phyloP scores from a whole-genome alignment of 2,888 invertebrate genomes.

The Dexiosoma caninum region DNA sequence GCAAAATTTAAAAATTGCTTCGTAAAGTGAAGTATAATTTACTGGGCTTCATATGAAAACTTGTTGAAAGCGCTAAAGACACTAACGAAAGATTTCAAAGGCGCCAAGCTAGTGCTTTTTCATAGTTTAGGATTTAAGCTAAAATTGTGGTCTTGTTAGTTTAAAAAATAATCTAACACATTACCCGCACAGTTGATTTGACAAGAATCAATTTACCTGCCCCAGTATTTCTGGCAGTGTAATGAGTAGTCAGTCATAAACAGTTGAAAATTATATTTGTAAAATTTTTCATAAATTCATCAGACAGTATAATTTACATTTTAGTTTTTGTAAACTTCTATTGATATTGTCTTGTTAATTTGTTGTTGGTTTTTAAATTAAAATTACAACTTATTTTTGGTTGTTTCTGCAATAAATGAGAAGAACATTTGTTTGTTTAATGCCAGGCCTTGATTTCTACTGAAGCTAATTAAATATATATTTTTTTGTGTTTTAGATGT shows the following conservation, averaged over 20 bases:
- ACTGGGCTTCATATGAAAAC: no score
- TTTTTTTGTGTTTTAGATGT: not conserved
- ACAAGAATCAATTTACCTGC: no score
- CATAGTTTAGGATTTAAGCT: no score
- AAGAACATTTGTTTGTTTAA: conserved; percentile 2
- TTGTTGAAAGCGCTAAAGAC: no score
- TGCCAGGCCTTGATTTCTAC: conserved; percentile 23
- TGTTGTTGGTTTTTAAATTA: not conserved
- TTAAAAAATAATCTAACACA: no score
- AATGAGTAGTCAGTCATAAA: not conserved
- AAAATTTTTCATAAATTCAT: not conserved
- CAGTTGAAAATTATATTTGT: not conserved
- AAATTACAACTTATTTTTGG: not conserved
- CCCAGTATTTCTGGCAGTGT: not conserved
- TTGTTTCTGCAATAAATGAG: conserved; percentile 4
- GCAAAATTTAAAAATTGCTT: no score
- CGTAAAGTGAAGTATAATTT: no score
- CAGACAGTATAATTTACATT: conserved; percentile 17
- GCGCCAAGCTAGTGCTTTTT: no score
- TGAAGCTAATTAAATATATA: not conserved
- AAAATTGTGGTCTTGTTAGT: no score
- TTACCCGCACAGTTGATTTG: no score
- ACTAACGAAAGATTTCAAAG: no score
- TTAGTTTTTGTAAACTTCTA: not conserved
- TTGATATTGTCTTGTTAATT: conserved; percentile 46